Evolutionary conservation across 2,797 vertebrate species (phyloP).

Genomic region (Petrocephalus schoutedeni): DNA sequence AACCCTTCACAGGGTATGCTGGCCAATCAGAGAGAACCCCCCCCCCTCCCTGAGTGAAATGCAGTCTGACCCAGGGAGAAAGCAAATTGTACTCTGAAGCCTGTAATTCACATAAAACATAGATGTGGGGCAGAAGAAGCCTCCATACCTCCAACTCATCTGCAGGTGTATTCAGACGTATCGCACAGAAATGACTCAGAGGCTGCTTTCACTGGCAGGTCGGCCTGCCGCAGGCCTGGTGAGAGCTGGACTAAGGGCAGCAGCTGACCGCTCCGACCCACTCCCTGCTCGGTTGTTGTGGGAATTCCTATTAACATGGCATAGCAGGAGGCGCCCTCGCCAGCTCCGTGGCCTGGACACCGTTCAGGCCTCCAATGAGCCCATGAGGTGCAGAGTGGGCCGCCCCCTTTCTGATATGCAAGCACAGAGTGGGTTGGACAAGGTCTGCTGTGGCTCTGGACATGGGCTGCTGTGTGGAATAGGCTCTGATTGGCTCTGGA

Average conservation of each 20-base stretch:
- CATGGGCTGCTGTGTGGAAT: not conserved
- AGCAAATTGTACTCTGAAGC: not conserved
- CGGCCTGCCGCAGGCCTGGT: not conserved
- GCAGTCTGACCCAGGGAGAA: not conserved
- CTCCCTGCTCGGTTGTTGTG: not conserved
- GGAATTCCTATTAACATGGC: not conserved
- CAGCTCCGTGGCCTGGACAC: too few relatives aligned
- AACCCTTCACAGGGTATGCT: not conserved
- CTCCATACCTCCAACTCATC: not conserved
- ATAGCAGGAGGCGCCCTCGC: not conserved
- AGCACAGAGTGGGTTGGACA: not conserved
- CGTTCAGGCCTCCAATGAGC: not conserved
- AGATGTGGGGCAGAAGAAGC: not conserved
- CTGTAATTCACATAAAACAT: not conserved
- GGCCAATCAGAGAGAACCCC: not conserved
- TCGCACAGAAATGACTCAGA: not conserved
- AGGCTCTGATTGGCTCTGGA: too few relatives aligned
- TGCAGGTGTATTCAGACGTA: not conserved
- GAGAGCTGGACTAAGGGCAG: not conserved
- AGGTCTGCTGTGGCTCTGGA: not conserved
- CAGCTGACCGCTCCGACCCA: not conserved
- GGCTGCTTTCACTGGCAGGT: not conserved
- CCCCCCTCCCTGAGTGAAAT: not conserved
- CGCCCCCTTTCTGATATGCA: not conserved
- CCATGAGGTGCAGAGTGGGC: not conserved